Conservation (phyloP, 2,888 invertebrate species). For the Ecdyonurus torrentis region DNA sequence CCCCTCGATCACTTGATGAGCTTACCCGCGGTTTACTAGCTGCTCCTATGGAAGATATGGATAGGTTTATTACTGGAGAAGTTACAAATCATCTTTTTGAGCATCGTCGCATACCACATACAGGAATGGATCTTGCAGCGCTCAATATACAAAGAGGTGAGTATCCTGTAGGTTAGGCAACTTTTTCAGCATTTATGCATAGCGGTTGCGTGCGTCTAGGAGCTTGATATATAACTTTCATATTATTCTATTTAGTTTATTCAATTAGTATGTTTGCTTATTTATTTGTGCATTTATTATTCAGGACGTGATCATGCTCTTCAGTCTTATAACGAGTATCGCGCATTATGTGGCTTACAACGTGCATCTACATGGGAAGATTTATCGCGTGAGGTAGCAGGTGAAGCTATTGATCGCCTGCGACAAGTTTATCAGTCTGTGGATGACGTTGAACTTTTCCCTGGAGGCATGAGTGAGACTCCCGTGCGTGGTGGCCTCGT, state of each 20-base stretch:
- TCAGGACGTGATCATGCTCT: slow-evolving; percentile 70
- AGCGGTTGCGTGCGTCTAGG: too few relatives aligned
- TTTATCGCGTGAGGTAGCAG: slow-evolving; percentile 68
- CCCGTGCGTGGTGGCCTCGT: slow-evolving; percentile 71
- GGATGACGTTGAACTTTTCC: slow-evolving; percentile 92
- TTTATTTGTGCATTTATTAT: slow-evolving; percentile 7
- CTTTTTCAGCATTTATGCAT: too few relatives aligned
- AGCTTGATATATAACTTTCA: too few relatives aligned
- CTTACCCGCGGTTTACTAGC: slow-evolving; percentile 68
- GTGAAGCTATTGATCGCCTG: slow-evolving; percentile 47
- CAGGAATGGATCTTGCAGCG: slow-evolving; percentile 83
- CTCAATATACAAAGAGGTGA: slow-evolving; percentile 65
- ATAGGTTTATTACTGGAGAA: slow-evolving; percentile 87
- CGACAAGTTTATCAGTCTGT: slow-evolving; percentile 73
- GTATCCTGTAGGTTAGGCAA: too few relatives aligned
- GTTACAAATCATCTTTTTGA: slow-evolving; percentile 92
- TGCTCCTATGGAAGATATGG: slow-evolving; percentile 83
- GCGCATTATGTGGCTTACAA: slow-evolving; percentile 77
- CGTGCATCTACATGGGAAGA: slow-evolving; percentile 75
- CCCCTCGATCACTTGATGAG: slow-evolving; percentile 63
- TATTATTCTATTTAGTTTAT: too few relatives aligned
- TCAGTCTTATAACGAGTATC: slow-evolving; percentile 77
- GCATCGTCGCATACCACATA: slow-evolving; percentile 72
- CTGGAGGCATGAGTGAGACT: slow-evolving; percentile 81
- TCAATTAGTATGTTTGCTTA: too few relatives aligned